Evolutionary conservation across 2,113 vertebrate species (phyloP), one percentile per base, ranked within the genome.

Genomic region (Panthera tigris): DNA sequence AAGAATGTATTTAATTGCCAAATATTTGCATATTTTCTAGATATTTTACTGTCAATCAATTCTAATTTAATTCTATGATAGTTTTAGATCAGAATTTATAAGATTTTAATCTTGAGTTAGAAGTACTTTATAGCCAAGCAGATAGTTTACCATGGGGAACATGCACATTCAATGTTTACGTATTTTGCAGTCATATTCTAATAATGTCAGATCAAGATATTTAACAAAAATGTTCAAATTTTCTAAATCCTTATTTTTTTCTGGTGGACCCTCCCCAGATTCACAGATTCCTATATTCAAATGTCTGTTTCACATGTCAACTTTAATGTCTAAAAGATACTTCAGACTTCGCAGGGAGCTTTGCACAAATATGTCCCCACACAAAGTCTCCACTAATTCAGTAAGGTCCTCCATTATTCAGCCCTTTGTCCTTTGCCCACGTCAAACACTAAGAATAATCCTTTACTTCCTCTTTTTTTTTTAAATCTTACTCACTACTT

Each of bases 61-160:
- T 95, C 39, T 81, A 27, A 80, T 81, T 89, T 63, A 80, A 79
- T 85, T 89, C 63, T 57, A 45, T 74, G 18, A 10, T 82, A 76
- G 1, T 65, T 73, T 95, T 55, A 48, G 14, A 23, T 18, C 13
- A 76, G 19, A 85, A 5, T 81, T 94, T 91, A 10, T 63, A 82
- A n/a, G 15, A 76, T 52, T 92, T 94, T 85, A 81, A 45, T 85
- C 14, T 97, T 93, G 31, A 86, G 57, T 89, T 79, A 68, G 25
- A 52, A 3, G 81, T 76, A 85, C 36, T 95, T 90, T 94, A 71
- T 63, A 65, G 14, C 11, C 25, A 2, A 63, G 19, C n/a, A 94
- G n/a, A 85, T 50, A 6, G 9, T 48, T 74, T 81, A 23, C 76
- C 41, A 68, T 55, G n/a, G 19, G 31, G 8, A 69, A 84, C 16